phyloP scores from a whole-genome alignment of 2,888 invertebrate genomes.

The Hipparchia semele region DNA sequence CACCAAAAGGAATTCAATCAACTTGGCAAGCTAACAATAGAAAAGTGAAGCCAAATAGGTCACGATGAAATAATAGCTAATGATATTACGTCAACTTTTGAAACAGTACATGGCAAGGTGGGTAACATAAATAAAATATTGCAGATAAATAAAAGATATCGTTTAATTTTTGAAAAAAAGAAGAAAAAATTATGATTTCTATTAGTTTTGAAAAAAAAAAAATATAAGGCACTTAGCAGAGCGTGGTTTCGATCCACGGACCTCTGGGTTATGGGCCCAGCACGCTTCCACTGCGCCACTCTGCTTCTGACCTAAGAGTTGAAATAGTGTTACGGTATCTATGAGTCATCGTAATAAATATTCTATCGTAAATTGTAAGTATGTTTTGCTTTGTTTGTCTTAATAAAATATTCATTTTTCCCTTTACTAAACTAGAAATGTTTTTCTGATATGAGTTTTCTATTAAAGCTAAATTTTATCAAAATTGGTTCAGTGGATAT shows the following conservation, averaged over 20 bases:
- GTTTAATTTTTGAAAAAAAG: not conserved
- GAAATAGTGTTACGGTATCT: slow-evolving; percentile 23
- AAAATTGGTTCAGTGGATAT: too few relatives aligned
- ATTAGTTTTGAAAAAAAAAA: slow-evolving; percentile 5
- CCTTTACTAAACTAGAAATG: too few relatives aligned
- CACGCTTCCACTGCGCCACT: slow-evolving; percentile 93
- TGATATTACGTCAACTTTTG: not conserved
- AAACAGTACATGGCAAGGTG: too few relatives aligned
- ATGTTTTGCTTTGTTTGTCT: too few relatives aligned
- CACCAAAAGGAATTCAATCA: not conserved
- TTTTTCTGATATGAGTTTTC: too few relatives aligned
- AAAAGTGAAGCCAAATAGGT: slow-evolving; percentile 34
- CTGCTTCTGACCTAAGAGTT: slow-evolving; percentile 72
- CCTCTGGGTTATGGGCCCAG: slow-evolving; percentile 95
- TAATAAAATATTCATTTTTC: not conserved
- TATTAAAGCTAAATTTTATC: too few relatives aligned
- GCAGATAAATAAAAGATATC: not conserved
- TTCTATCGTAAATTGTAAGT: not conserved
- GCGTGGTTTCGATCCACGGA: slow-evolving; percentile 96
- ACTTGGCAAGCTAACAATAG: slow-evolving; percentile 36
- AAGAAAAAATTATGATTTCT: not conserved
- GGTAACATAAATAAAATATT: not conserved
- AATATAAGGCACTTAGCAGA: slow-evolving; percentile 77
- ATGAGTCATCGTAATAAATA: not conserved
- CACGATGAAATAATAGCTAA: not conserved